Base-by-base conservation (phyloP, 2,797 vertebrate genomes). In the Falco biarmicus region DNA sequence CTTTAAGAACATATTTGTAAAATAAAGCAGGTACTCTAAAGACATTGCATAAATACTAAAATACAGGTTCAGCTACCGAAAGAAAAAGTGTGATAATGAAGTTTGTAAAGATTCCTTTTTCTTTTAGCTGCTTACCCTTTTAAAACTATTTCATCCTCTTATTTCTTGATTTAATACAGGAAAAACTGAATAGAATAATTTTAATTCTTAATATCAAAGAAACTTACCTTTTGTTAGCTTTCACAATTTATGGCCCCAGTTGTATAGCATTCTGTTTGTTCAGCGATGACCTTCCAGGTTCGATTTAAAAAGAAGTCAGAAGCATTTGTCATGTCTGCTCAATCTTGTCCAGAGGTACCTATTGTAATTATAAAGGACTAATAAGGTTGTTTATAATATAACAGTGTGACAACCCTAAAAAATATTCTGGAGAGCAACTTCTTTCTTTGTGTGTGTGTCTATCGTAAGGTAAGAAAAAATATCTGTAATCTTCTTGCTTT, bases 311-410 rank as follows among this genome's bases (percentile, higher is more conserved):
- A 98, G 96, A 98, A 98, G 97, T 98, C 97, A 43, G 96, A 97
- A 97, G 91, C 98, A 98, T 99, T 98, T 98, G 98, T 98, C 98
- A 98, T 98, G 96, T 96, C 94, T 97, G 95, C 91, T 97, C 95
- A 74, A 95, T 98, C 96, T 98, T 98, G 97, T 98, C 97, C 97
- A 94, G 97, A 97, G 96, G 96, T 97, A 91, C 96, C 93, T 95
- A 92, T 91, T 97, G 96, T 89, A 95, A 96, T 96, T 97, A 95
- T 96, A 95, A 97, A 97, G 93, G 97, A 98, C 97, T 98, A 97
- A 97, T 98, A 97, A 96, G 97, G 82, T 97, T 98, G 97, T 98
- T 98, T 98, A 95, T 98, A 98, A 98, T 98, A 97, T 87, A 96
- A 84, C 96, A 90, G 71, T 84, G 79, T 92, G 94, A 97, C 93